Evolutionary conservation across 2,888 invertebrate species (phyloP).

Genomic region (Cheilosia pagana): DNA sequence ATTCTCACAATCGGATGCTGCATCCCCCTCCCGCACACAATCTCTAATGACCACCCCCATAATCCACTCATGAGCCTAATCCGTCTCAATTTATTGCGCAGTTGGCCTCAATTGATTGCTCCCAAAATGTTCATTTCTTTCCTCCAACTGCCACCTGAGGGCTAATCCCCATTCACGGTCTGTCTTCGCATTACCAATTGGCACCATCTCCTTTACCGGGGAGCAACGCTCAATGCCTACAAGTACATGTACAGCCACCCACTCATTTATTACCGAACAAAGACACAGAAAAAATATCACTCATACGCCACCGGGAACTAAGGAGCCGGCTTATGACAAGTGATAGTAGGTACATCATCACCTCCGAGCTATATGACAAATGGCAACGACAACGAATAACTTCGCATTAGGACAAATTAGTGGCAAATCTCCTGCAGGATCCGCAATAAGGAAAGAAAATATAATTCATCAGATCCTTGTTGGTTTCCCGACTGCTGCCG

Average conservation of each 20-base stretch:
- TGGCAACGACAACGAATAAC: constrained; percentile 8
- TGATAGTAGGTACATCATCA: constrained; percentile 1
- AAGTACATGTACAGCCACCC: background rate
- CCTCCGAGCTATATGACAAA: constrained; percentile 20
- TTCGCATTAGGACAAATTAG: constrained; percentile 56
- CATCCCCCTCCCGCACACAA: background rate
- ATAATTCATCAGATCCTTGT: constrained; percentile 65
- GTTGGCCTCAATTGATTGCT: constrained; percentile 46
- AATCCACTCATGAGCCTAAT: constrained; percentile 37
- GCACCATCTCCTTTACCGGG: background rate
- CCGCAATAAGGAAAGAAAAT: constrained; percentile 17
- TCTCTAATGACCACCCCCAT: constrained; percentile 9
- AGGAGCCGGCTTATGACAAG: background rate
- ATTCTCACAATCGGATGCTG: background rate
- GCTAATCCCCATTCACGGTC: constrained; percentile 18
- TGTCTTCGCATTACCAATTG: constrained; percentile 4
- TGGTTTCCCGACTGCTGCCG: constrained; percentile 53
- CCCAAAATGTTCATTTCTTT: constrained; percentile 43
- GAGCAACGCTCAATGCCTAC: background rate
- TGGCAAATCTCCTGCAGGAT: constrained; percentile 40
- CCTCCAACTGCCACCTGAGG: constrained; percentile 47
- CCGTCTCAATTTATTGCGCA: constrained; percentile 41
- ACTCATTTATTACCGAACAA: background rate
- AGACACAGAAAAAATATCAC: constrained; percentile 19
- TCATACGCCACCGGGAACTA: constrained; percentile 4